Base-by-base conservation (phyloP, 2,797 vertebrate species). In the Acipenser ruthenus region DNA sequence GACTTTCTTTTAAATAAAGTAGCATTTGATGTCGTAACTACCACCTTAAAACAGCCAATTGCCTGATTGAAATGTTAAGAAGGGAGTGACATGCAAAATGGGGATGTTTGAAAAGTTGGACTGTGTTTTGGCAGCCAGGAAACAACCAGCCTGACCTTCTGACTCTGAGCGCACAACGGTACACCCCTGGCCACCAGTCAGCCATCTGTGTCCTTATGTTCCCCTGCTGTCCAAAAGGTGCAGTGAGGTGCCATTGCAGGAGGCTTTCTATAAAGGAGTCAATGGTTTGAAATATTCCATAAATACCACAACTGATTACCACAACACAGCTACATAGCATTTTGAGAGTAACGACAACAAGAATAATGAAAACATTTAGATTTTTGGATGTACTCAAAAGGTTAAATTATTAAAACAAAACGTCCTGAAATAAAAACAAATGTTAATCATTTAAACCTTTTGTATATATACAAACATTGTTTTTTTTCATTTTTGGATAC, bases 111-210 rank as follows among this genome's bases (percentile, higher is more conserved):
- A 52, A 67, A 60, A 67, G 8, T 7, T 23, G 59, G 66, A 61
- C 13, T 49, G 58, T 11, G 10, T 11, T 49, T 12, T 49, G 8
- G 7, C 8, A 18, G 49, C 58, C 11, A 71, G 8, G 77, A 84
- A 86, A 89, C 81, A 88, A 85, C 71, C 37, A 69, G 68, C 50
- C 65, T 86, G 86, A 89, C 86, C 85, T 78, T 74, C 73, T 80
- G 83, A 83, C 84, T 84, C 78, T 74, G 68, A 65, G 68, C 79
- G 77, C 55, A 78, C 76, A 77, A 78, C 77, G 74, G 77, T 75
- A 77, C 78, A 79, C 79, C 75, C 72, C 77, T 68, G 67, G 68
- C 78, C 82, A 89, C 86, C 89, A 89, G 83, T 86, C 79, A 71
- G 74, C 70, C 74, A 51, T 79, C 85, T 90, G 85, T 90, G 78